These are phyloP conservation scores for Palloptera scutellata DNA, from an alignment of 2,888 invertebrate species.

Conservation along the genomic window DNA sequence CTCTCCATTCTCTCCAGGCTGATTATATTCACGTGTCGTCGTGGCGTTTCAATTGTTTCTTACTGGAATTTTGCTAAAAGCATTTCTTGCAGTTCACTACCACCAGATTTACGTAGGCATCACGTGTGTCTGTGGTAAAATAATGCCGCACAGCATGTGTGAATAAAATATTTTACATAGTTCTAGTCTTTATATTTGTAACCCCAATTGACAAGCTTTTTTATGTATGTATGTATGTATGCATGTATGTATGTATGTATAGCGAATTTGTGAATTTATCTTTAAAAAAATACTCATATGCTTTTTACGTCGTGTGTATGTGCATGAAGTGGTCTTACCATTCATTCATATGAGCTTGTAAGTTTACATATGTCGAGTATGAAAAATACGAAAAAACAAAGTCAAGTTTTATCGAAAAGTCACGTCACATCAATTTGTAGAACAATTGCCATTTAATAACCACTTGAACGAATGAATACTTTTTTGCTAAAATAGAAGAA, in stretches of 20 bases:
- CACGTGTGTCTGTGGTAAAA: conserved; percentile 45
- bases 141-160: conserved; percentile 17
- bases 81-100: conserved; percentile 14
- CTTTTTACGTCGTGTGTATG: background rate
- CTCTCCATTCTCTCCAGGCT: conserved; percentile 38
- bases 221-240: background rate
- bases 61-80: conserved; percentile 49
- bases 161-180: too few relatives aligned
- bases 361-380: background rate
- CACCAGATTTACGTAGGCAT: conserved; percentile 39
- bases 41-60: conserved; percentile 44
- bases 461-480: conserved; percentile 36
- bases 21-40: conserved; percentile 57
- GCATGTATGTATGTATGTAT: too few relatives aligned
- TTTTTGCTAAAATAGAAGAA: too few relatives aligned
- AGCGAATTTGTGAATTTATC: too few relatives aligned
- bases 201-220: conserved; percentile 29
- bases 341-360: background rate
- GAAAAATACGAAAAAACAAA: background rate
- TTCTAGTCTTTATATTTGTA: conserved; percentile 17
- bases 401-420: conserved; percentile 48
- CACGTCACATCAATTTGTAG: conserved; percentile 56
- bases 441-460: conserved; percentile 57
- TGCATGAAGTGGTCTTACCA: background rate
- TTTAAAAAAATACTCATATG: background rate